Conservation (phyloP, 2,797 vertebrate genomes). For the Danio kyathit region DNA sequence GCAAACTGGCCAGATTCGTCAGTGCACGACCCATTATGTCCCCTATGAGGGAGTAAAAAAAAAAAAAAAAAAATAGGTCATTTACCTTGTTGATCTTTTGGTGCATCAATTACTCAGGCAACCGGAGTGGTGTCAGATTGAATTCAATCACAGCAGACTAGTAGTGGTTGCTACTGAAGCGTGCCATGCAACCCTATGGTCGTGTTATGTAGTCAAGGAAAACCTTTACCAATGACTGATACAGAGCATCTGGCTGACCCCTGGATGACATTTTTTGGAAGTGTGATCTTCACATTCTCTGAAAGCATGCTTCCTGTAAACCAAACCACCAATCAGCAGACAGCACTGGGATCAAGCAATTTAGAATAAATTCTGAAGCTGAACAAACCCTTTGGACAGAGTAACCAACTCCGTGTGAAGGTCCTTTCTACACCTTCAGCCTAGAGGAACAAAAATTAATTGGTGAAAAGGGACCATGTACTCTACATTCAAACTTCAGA, state of each 20-base stretch:
- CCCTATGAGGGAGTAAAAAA: slow-evolving; percentile 65
- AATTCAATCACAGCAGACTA: too few species aligned
- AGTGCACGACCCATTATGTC: slow-evolving; percentile 81
- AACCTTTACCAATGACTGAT: slow-evolving; percentile 36
- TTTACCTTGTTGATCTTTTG: too few species aligned
- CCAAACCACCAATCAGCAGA: not conserved
- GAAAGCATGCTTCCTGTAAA: slow-evolving; percentile 59
- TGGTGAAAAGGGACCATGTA: not conserved
- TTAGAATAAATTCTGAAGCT: not conserved
- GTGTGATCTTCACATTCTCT: slow-evolving; percentile 60
- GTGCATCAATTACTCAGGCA: too few species aligned
- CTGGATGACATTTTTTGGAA: slow-evolving; percentile 69
- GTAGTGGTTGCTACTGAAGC: too few species aligned
- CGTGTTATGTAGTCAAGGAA: too few species aligned
- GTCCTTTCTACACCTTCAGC: slow-evolving; percentile 71
- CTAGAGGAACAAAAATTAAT: slow-evolving; percentile 54
- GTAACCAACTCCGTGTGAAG: slow-evolving; percentile 69
- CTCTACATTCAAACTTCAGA: too few species aligned
- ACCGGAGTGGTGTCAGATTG: too few species aligned
- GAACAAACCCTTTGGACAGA: slow-evolving; percentile 75
- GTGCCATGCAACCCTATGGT: too few species aligned
- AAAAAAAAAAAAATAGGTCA: too few species aligned
- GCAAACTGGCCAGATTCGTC: slow-evolving; percentile 79
- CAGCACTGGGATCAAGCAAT: not conserved
- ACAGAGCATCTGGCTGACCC: slow-evolving; percentile 65